These are phyloP conservation scores for Camptogramma bilineatum DNA, from an alignment of 2,888 invertebrate genomes.

Conservation along the genomic window DNA sequence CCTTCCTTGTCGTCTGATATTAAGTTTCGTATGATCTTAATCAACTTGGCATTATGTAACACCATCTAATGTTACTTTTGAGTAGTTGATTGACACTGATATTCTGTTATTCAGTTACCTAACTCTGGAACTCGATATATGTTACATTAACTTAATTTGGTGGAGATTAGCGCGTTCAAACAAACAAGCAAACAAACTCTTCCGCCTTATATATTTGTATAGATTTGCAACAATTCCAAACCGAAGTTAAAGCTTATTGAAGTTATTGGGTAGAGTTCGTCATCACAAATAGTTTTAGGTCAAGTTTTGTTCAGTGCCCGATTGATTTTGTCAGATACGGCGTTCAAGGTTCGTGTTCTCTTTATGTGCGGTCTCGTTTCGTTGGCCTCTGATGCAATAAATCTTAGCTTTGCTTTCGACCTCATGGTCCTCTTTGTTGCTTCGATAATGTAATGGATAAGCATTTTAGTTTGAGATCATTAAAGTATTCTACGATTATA, in stretches of 20 bases:
- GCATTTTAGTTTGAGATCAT: conserved; percentile 69
- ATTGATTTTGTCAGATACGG: conserved; percentile 85
- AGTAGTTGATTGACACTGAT: conserved; percentile 35
- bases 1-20: conserved; percentile 66
- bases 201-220: conserved; percentile 32
- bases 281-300: conserved; percentile 79
- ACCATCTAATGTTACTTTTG: conserved; percentile 34
- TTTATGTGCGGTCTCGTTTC: conserved; percentile 84
- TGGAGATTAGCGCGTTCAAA: too few relatives aligned
- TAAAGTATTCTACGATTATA: conserved; percentile 68
- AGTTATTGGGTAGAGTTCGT: conserved; percentile 52
- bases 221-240: conserved; percentile 14
- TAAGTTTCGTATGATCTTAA: conserved; percentile 57
- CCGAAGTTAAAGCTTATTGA: conserved; percentile 6
- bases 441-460: conserved; percentile 79
- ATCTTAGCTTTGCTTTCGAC: conserved; percentile 77
- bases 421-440: conserved; percentile 79
- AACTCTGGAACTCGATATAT: conserved; percentile 15
- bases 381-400: conserved; percentile 82
- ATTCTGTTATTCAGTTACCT: conserved; percentile 33
- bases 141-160: conserved; percentile 15
- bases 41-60: conserved; percentile 57
- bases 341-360: conserved; percentile 83
- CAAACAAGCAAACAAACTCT: too few relatives aligned
- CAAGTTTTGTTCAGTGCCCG: conserved; percentile 81